These are phyloP conservation scores for Bovichtus diacanthus DNA, from an alignment of 2,797 vertebrate genomes.

Conservation along the genomic window DNA sequence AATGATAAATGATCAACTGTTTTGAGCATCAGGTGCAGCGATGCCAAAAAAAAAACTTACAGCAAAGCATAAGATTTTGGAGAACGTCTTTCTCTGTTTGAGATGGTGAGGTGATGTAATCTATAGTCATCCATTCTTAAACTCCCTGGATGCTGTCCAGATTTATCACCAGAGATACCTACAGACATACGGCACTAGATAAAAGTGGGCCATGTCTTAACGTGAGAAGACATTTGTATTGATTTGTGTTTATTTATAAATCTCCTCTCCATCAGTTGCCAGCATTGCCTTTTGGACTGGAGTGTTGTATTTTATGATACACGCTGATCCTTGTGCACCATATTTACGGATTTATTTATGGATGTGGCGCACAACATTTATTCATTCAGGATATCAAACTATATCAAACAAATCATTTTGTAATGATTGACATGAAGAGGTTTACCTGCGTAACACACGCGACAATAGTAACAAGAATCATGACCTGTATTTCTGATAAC, in stretches of 20 bases:
- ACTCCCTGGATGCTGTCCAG: conserved; percentile 8
- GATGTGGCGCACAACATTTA: neutral
- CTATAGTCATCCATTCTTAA: conserved; percentile 22
- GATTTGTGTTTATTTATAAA: conserved; percentile 47
- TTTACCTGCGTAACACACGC: neutral
- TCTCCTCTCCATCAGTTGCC: conserved; percentile 5
- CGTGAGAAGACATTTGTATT: conserved; percentile 21
- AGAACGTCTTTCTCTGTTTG: conserved; percentile 17
- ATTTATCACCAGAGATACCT: conserved; percentile 15
- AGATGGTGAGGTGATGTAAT: conserved; percentile 34
- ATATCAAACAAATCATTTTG: neutral
- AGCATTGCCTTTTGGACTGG: conserved; percentile 3
- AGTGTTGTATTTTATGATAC: neutral
- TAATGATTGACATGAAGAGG: neutral
- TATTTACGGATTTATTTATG: too few species aligned
- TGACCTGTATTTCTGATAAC: neutral
- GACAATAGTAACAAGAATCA: neutral
- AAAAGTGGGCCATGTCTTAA: conserved; percentile 7
- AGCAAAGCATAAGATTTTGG: conserved; percentile 16
- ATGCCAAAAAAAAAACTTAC: neutral
- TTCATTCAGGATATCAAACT: neutral
- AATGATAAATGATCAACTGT: conserved; percentile 41
- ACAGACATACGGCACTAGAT: neutral
- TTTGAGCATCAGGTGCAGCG: conserved; percentile 22
- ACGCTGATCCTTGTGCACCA: neutral